These are phyloP conservation scores for Zingel zingel DNA, from an alignment of 2,113 vertebrate genomes.

Conservation along the genomic window DNA sequence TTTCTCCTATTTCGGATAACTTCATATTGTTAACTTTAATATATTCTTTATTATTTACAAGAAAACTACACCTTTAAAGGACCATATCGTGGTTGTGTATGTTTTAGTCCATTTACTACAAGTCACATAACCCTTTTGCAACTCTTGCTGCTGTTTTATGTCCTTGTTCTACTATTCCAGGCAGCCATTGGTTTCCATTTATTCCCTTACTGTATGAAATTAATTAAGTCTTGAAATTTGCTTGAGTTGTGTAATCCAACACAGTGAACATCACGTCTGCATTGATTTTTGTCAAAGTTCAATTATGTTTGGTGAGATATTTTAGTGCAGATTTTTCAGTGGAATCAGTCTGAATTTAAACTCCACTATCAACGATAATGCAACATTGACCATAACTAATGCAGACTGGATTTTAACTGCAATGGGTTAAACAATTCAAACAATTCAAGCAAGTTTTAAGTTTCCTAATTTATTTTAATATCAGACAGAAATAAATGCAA, in stretches of 20 bases:
- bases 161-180: not conserved
- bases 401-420: not conserved
- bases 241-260: not conserved
- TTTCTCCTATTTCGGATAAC: not conserved
- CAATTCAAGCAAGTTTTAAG: not conserved
- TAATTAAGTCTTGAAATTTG: no score
- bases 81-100: no score
- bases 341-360: not conserved
- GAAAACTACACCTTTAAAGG: not conserved
- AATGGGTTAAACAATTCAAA: not conserved
- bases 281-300: not conserved
- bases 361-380: not conserved
- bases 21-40: not conserved
- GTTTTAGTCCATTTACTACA: no score
- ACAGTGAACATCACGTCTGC: not conserved
- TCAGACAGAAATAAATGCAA: not conserved
- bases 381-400: not conserved
- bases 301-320: not conserved
- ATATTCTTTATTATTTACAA: not conserved
- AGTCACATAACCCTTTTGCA: not conserved
- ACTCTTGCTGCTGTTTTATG: not conserved
- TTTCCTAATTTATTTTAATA: not conserved
- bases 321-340: not conserved
- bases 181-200: not conserved
- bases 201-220: not conserved